A percentile compares a stretch with the other conserved stretches of the same genome.
These are phyloP conservation scores for Amphimallon solstitiale DNA, from an alignment of 2,888 invertebrate species.

Conservation along the genomic window DNA sequence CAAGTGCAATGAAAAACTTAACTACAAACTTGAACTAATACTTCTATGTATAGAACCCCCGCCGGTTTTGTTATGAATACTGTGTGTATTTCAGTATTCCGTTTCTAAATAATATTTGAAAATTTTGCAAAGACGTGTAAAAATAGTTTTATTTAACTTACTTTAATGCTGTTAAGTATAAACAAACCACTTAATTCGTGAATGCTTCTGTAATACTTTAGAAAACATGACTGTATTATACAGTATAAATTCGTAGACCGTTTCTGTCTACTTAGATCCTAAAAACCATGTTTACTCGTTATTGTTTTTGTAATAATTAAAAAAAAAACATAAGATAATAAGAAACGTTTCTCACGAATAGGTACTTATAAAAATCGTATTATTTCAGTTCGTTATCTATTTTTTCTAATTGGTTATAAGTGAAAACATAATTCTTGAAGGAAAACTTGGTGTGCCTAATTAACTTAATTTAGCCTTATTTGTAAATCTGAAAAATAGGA, in stretches of 20 bases:
- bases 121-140: conserved; percentile 25
- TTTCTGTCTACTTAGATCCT: background rate
- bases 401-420: too few relatives aligned
- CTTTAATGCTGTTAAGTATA: conserved; percentile 11
- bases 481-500: background rate
- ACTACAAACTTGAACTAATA: background rate
- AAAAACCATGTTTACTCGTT: too few relatives aligned
- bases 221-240: background rate
- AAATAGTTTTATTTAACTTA: conserved; percentile 29
- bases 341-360: too few relatives aligned
- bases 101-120: conserved; percentile 26
- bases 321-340: too few relatives aligned
- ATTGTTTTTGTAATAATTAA: too few relatives aligned
- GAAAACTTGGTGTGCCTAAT: too few relatives aligned
- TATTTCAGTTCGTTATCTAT: too few relatives aligned
- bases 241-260: background rate
- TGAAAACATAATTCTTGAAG: too few relatives aligned
- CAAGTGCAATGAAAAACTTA: background rate
- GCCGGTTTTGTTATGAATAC: conserved; percentile 25
- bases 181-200: conserved; percentile 17
- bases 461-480: too few relatives aligned
- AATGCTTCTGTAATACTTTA: background rate
- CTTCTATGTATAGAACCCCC: background rate
- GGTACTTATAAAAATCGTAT: too few relatives aligned
- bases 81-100: conserved; percentile 5